Conservation (phyloP, 2,113 vertebrate species). For the Ellobius talpinus region DNA sequence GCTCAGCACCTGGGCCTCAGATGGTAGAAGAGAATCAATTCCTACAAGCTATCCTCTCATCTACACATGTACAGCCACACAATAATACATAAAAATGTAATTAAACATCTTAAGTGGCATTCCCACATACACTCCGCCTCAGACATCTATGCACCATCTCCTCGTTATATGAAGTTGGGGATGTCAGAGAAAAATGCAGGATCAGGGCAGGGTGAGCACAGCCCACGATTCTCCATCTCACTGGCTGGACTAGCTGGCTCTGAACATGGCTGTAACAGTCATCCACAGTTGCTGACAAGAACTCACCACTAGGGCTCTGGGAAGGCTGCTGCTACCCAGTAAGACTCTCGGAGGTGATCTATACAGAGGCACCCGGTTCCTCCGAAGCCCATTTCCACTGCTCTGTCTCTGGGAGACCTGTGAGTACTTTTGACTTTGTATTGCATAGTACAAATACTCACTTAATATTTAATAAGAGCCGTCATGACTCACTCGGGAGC, state of each 20-base stretch:
- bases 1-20: background rate
- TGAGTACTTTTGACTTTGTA: conserved; percentile 70
- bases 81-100: background rate
- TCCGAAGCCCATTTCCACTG: background rate
- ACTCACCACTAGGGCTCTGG: background rate
- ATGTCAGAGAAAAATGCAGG: conserved; percentile 30
- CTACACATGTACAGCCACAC: background rate
- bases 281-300: conserved; percentile 8
- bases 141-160: background rate
- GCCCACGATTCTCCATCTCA: background rate
- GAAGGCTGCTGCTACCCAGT: background rate
- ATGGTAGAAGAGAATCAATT: background rate
- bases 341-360: background rate
- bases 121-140: background rate
- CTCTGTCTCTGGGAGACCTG: conserved; percentile 61
- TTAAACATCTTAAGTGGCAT: background rate
- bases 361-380: background rate
- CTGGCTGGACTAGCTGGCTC: conserved; percentile 8
- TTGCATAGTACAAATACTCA: conserved; percentile 73
- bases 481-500: conserved; percentile 77
- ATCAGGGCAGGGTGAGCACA: background rate
- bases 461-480: conserved; percentile 81
- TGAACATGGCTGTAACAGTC: conserved; percentile 57
- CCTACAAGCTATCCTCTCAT: background rate
- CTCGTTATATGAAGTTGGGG: background rate